Evolutionary conservation across 2,888 invertebrate genomes (phyloP), one percentile per base, ranked within the genome.

Genomic region (Cenopis cana): DNA sequence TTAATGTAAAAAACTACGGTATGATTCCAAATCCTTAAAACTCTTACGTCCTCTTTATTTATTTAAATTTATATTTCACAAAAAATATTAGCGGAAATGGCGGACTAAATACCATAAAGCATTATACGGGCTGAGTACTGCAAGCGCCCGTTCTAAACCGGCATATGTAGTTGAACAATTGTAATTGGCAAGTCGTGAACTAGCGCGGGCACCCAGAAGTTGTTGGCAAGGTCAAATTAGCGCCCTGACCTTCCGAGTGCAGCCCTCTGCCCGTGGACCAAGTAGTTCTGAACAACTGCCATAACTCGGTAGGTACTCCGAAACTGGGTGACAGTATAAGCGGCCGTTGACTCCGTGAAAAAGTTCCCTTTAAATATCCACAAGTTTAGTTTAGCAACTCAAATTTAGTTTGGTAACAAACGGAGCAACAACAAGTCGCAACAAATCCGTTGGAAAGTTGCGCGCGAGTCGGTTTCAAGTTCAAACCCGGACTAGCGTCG

Each of bases 311-410:
- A 85, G 89, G 88, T 89, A 89, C 90, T 91, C 93, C 82, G 89
- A 91, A 93, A 93, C 93, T 93, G 90, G 93, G 93, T 92, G 92
- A 93, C 93, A 90, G 90, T 89, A 90, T 85, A 87, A 85, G 81
- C 87, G 91, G 92, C 90, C 93, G 89, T 93, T 93, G 93, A 93
- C 93, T 93, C 89, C 89, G 90, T 89, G 93, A 93, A 93, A 93
- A 93, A 93, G 91, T 93, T 93, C 90, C 82, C 90, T 93, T 93
- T 93, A 93, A 93, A 93, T 93, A 93, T 93, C 93, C 89, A 85
- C 91, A 92, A 93, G 88, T 93, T 91, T 90, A 92, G 92, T 92
- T 91, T 88, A 91, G 89, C 90, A 91, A 92, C 93, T 93, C 92
- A 92, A 93, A 93, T 93, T 93, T 92, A 92, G 93, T 93, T 93